Conservation (phyloP, 2,888 invertebrate species). For the Gortyna flavago region DNA sequence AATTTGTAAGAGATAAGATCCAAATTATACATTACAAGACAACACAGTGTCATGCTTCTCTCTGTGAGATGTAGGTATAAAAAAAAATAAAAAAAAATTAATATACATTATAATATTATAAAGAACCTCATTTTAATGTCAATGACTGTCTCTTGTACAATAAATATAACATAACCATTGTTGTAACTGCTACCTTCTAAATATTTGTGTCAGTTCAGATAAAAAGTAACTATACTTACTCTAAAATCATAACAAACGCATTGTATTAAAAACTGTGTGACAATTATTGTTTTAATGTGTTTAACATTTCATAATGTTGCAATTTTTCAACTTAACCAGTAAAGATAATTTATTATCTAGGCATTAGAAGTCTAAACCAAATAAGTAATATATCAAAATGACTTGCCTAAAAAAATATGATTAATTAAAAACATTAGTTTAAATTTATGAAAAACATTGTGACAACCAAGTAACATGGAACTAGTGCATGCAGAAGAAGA, state of each 20-base stretch:
- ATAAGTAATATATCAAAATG: not conserved
- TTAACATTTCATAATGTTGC: not conserved
- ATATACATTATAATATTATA: conserved; percentile 16
- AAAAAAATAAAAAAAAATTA: conserved; percentile 25
- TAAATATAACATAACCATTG: conserved; percentile 38
- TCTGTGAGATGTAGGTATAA: not conserved
- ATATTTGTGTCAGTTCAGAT: conserved; percentile 42
- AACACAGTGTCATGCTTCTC: not conserved
- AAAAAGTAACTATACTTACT: conserved; percentile 23
- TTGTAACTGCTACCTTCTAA: conserved; percentile 31
- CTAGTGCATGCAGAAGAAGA: not conserved
- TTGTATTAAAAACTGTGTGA: not conserved
- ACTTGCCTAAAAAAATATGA: not conserved
- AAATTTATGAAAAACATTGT: not conserved
- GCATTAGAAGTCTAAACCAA: not conserved
- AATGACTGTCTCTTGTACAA: conserved; percentile 43
- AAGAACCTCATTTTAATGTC: conserved; percentile 42
- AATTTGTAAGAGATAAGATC: not conserved
- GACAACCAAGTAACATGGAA: not conserved
- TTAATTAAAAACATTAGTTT: not conserved
- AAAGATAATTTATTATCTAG: not conserved
- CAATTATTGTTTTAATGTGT: not conserved
- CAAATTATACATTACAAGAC: not conserved
- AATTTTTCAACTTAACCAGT: not conserved
- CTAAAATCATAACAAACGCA: conserved; percentile 5